Percentiles rank a stretch among this genome's conserved stretches.
Conservation (phyloP, 1,140 invertebrate genomes). For the Tribolium castaneum region DNA sequence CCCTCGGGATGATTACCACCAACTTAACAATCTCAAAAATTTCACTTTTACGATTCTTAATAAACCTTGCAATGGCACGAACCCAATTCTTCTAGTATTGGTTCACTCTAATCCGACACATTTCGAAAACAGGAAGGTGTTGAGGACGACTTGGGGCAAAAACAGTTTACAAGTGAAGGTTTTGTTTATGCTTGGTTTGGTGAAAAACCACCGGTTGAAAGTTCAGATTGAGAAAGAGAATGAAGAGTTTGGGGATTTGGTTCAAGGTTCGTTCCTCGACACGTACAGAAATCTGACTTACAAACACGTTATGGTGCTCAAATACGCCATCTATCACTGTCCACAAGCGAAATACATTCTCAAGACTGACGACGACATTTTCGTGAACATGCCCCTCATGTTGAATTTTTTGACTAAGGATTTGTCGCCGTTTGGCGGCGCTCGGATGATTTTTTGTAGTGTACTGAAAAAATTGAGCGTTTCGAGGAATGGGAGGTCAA, state of each 20-base stretch:
- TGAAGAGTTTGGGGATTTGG: constrained; percentile 73
- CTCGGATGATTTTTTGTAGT: constrained; percentile 72
- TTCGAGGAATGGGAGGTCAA: constrained; percentile 75
- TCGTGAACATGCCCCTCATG: constrained; percentile 77
- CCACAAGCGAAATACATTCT: constrained; percentile 77
- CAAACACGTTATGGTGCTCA: constrained; percentile 86
- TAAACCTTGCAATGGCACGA: constrained; percentile 55
- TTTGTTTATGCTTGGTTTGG: constrained; percentile 78
- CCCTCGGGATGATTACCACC: constrained; percentile 54
- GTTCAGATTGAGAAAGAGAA: constrained; percentile 71
- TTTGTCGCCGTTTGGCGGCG: constrained; percentile 70
- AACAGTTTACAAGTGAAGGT: constrained; percentile 64
- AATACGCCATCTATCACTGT: constrained; percentile 81
- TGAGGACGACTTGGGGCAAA: constrained; percentile 77
- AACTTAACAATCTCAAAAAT: constrained; percentile 54
- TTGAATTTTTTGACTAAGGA: constrained; percentile 71
- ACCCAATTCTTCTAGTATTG: constrained; percentile 70
- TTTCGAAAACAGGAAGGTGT: constrained; percentile 69
- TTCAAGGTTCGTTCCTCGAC: constrained; percentile 84
- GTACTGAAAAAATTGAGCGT: constrained; percentile 63
- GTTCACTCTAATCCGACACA: constrained; percentile 78
- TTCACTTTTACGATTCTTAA: constrained; percentile 59
- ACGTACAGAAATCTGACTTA: constrained; percentile 88
- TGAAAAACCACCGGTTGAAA: constrained; percentile 64
- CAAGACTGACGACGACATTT: constrained; percentile 84